phyloP scores from a whole-genome alignment of 2,797 vertebrate species.

The Bradypodion pumilum region DNA sequence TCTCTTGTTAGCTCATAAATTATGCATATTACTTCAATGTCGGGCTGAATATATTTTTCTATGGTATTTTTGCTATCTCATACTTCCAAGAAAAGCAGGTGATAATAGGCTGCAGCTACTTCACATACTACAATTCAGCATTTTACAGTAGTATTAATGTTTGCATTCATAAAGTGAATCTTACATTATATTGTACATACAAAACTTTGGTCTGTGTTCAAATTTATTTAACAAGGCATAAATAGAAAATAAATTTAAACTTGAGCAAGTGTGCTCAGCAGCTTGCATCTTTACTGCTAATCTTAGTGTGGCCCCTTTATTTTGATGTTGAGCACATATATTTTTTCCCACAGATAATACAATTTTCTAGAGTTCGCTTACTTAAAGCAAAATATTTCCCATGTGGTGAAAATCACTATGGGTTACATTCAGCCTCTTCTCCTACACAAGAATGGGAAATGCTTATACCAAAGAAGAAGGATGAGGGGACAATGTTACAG shows the following conservation, averaged over 20 bases:
- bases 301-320: not conserved
- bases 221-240: not conserved
- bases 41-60: not conserved
- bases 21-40: constrained; percentile 29
- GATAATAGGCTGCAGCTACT: not conserved
- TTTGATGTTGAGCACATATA: not conserved
- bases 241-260: not conserved
- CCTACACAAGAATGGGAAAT: no score
- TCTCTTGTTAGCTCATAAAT: constrained; percentile 42
- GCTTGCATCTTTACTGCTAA: not conserved
- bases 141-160: constrained; percentile 1
- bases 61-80: not conserved
- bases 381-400: not conserved
- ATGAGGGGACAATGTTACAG: no score
- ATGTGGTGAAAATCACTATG: not conserved
- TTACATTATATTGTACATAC: not conserved
- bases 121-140: constrained; percentile 9
- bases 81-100: constrained; percentile 2
- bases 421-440: no score
- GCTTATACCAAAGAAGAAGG: no score
- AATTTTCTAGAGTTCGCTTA: not conserved
- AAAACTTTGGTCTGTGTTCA: no score
- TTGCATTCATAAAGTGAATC: not conserved
- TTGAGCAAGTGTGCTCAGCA: not conserved
- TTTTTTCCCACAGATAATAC: not conserved